phyloP scores from a whole-genome alignment of 1,140 invertebrate genomes.

The Drosophila chauvacae region DNA sequence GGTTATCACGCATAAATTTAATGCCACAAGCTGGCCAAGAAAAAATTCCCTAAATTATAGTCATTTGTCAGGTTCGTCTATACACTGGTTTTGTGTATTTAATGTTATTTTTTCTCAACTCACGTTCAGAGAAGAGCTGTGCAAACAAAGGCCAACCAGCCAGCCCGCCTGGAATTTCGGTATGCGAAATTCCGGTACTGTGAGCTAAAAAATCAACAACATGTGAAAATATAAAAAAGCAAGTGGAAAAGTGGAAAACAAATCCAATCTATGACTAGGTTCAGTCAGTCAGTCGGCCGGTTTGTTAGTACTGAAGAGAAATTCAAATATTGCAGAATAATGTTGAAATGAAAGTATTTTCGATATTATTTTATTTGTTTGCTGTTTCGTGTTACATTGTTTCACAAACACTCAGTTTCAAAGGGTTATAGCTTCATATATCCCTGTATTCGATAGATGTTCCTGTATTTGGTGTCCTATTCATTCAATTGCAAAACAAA shows the following conservation, averaged over 20 bases:
- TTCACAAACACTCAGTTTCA: slow-evolving; percentile 45
- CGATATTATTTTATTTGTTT: slow-evolving; percentile 24
- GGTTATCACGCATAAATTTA: slow-evolving; percentile 55
- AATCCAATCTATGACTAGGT: slow-evolving; percentile 45
- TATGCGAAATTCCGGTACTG: slow-evolving; percentile 29
- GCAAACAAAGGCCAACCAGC: slow-evolving; percentile 53
- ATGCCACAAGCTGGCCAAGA: slow-evolving; percentile 18
- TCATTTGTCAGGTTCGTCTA: slow-evolving; percentile 21
- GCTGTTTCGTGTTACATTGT: slow-evolving; percentile 35
- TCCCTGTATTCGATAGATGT: not conserved
- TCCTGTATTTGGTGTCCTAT: not conserved
- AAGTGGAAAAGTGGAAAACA: slow-evolving; percentile 27
- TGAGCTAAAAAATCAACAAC: slow-evolving; percentile 9
- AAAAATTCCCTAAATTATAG: slow-evolving; percentile 49
- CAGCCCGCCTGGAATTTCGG: slow-evolving; percentile 33
- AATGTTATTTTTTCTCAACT: slow-evolving; percentile 14
- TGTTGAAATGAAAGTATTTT: slow-evolving; percentile 56
- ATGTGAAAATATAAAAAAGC: slow-evolving; percentile 26
- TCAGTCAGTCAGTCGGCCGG: slow-evolving; percentile 25
- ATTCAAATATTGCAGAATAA: slow-evolving; percentile 64
- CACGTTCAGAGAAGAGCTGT: slow-evolving; percentile 37
- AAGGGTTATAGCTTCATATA: slow-evolving; percentile 25
- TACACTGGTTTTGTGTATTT: slow-evolving; percentile 6
- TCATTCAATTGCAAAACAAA: not conserved
- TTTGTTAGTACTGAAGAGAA: slow-evolving; percentile 37